Base-by-base conservation (phyloP, 2,797 vertebrate genomes). In the Enteromius trimaculatus region DNA sequence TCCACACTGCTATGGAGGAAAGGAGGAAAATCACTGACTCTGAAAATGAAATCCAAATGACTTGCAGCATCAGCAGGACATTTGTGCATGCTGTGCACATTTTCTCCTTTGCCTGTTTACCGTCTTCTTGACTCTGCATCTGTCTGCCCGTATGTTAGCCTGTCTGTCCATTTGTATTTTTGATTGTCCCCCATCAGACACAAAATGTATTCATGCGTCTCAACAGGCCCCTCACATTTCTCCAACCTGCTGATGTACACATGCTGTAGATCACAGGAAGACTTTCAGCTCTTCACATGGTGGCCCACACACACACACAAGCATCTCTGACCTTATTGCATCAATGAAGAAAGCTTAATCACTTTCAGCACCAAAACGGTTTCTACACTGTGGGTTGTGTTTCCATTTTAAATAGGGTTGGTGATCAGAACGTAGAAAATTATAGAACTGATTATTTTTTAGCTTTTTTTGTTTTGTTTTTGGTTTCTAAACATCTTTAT, bases 221-320 rank as follows among this genome's bases (percentile, higher is more conserved):
- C 83, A 86, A 90, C 69, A 88, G 86, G 89, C 8, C 89, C 87
- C 86, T 75, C 62, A 68, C 72, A 80, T 77, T 86, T 77, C 47
- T 84, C 65, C 81, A 75, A 83, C 86, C 86, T 89, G 88, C 86
- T 89, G 87, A 90, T 89, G 90, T 88, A 90, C 81, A 85, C 75
- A 86, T 86, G 84, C 91, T 87, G 85, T 91, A 84, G 84, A 90
- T 89, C 90, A 91, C 87, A 91, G 92, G 92, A 95, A 91, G 92
- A 92, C 94, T 96, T 96, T 95, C 95, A 96, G 93, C 95, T 96
- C 93, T 92, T 81, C 60, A 68, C 53, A 66, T 77, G 72, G 42
- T 78, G 78, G 34, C 75, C 53, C 62, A 83, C 68, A 75, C 77
- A 81, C 49, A 29, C 49, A n/a, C 51, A 60, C 55, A 65, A 6